phyloP scores from a whole-genome alignment of 2,888 invertebrate genomes.

The Sicus ferrugineus region DNA sequence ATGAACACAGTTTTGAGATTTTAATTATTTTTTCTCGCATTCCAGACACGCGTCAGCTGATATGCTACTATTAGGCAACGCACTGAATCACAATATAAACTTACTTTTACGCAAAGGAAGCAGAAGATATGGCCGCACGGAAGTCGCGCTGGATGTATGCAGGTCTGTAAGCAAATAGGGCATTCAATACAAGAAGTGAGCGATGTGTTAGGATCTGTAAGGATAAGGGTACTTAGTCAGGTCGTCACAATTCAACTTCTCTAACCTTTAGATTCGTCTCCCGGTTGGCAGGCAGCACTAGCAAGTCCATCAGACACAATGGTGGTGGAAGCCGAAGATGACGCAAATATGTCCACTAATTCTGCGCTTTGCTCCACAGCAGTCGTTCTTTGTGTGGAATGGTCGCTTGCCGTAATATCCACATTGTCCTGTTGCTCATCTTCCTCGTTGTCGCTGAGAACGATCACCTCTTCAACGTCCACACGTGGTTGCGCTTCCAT shows the following conservation, averaged over 20 bases:
- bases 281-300: not conserved
- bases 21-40: too few relatives aligned
- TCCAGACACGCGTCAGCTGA: too few relatives aligned
- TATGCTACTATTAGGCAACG: too few relatives aligned
- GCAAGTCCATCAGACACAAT: not conserved
- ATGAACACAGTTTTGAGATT: too few relatives aligned
- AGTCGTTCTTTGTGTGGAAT: not conserved
- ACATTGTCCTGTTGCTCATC: not conserved
- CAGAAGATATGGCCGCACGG: constrained; percentile 97
- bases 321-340: constrained; percentile 17
- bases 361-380: not conserved
- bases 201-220: constrained; percentile 26
- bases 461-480: not conserved
- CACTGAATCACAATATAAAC: too few relatives aligned
- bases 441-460: not conserved
- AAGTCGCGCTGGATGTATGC: constrained; percentile 89
- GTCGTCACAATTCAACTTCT: too few relatives aligned
- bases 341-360: constrained; percentile 5
- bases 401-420: not conserved
- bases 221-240: too few relatives aligned
- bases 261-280: constrained; percentile 14
- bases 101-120: constrained; percentile 89
- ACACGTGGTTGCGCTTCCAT: not conserved
- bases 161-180: constrained; percentile 90
- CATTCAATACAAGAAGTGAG: constrained; percentile 71